Conservation (phyloP, 2,888 invertebrate genomes). For the Tetramorium bicarinatum region DNA sequence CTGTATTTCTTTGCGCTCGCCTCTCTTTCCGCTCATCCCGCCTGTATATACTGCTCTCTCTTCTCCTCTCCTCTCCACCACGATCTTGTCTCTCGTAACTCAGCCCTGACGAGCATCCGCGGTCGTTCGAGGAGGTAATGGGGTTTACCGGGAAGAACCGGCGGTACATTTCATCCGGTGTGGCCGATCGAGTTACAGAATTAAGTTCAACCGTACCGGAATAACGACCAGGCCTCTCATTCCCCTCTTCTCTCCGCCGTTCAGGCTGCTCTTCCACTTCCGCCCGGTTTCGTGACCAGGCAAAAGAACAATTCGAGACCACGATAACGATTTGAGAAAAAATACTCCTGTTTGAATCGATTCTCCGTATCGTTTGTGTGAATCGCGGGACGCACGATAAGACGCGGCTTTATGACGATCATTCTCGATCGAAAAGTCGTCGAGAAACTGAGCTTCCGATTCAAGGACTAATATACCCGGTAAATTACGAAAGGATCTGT, state of each 20-base stretch:
- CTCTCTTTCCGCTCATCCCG: background rate
- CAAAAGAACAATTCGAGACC: slow-evolving; percentile 48
- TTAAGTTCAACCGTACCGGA: slow-evolving; percentile 76
- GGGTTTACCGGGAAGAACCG: slow-evolving; percentile 73
- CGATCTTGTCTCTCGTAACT: slow-evolving; percentile 69
- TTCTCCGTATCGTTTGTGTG: slow-evolving; percentile 58
- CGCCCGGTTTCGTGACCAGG: slow-evolving; percentile 42
- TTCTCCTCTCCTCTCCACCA: slow-evolving; percentile 6
- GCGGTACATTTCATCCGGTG: slow-evolving; percentile 73
- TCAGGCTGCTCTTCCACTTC: slow-evolving; percentile 13
- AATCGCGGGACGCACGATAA: slow-evolving; percentile 49
- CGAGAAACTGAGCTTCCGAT: slow-evolving; percentile 18
- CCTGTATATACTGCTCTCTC: background rate
- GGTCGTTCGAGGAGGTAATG: slow-evolving; percentile 74
- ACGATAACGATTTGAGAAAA: slow-evolving; percentile 44
- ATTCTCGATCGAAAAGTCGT: slow-evolving; percentile 43
- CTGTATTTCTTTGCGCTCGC: slow-evolving; percentile 36
- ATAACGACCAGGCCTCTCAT: slow-evolving; percentile 72
- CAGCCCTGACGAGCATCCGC: slow-evolving; percentile 73
- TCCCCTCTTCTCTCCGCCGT: slow-evolving; percentile 21
- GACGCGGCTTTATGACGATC: slow-evolving; percentile 19
- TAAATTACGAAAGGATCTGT: slow-evolving; percentile 54
- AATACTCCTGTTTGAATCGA: slow-evolving; percentile 55
- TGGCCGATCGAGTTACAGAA: slow-evolving; percentile 77
- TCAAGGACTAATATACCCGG: slow-evolving; percentile 38